These are phyloP conservation scores for Deroplatys truncata DNA, from an alignment of 2,888 invertebrate species.

Conservation along the genomic window DNA sequence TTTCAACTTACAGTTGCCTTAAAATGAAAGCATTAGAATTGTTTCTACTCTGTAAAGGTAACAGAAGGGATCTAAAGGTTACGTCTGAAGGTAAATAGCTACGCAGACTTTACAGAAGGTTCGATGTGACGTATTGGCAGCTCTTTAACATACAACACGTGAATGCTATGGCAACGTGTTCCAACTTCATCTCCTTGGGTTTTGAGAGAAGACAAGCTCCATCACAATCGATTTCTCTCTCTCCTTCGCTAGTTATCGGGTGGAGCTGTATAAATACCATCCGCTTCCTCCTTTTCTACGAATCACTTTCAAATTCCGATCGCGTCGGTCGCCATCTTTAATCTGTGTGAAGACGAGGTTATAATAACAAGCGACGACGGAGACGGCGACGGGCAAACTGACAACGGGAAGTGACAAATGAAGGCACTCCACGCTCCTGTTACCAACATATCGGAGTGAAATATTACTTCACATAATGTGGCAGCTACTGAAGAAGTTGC, in stretches of 20 bases:
- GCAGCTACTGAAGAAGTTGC: background rate
- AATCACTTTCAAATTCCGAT: slow-evolving; percentile 15
- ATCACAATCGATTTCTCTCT: slow-evolving; percentile 1
- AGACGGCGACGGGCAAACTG: background rate
- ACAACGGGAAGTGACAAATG: slow-evolving; percentile 21
- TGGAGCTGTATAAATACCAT: background rate
- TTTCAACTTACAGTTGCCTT: too few species aligned
- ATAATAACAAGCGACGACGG: slow-evolving; percentile 9
- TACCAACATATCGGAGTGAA: slow-evolving; percentile 7
- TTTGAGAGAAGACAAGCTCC: background rate
- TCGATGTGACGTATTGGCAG: too few species aligned
- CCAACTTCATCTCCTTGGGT: background rate
- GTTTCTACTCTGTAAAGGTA: too few species aligned
- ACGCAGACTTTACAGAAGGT: too few species aligned
- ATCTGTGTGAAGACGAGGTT: slow-evolving; percentile 3
- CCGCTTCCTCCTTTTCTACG: background rate
- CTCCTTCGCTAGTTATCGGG: background rate
- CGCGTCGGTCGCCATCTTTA: slow-evolving; percentile 18
- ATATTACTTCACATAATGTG: slow-evolving; percentile 11
- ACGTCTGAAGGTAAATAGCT: too few species aligned
- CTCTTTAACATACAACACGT: too few species aligned
- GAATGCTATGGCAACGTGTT: background rate
- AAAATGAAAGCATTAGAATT: too few species aligned
- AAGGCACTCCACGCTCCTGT: background rate
- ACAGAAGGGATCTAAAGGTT: too few species aligned